Base-by-base conservation (phyloP, 2,113 vertebrate species). In the Onychostruthus taczanowskii region DNA sequence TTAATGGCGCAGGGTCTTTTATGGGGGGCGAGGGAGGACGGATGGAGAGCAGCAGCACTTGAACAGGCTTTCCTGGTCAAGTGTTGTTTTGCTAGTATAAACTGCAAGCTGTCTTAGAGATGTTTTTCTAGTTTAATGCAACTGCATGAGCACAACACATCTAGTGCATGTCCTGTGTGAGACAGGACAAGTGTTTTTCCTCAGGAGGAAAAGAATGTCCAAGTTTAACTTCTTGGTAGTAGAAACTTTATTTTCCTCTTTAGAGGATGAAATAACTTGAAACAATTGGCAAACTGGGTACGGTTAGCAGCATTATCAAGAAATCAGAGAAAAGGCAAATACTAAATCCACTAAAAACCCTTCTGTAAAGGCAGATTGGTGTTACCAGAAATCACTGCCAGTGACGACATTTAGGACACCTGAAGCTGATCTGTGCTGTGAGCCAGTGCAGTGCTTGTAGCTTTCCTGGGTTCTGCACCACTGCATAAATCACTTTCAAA, bases 1-100 rank as follows among this genome's bases (percentile, higher is more conserved):
- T 96, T 89, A 96, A 96, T 77, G 90, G 59, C 67, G 46, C 69
- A 62, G 68, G 16, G 4, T 90, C 27, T 95, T 92, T 96, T 93
- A 88, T 47, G 55, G 76, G 37, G 87, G 55, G 21, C 59, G 76
- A 90, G 83, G 86, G 92, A 90, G 94, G 41, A 78, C 9, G n/a
- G 58, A 69, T 4, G 30, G 44, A 53, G 63, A 93, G 59, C 82
- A 86, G 59, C 82, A 86, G 39, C 76, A 47, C 82, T 95, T 93
- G 50, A 89, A 70, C 79, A 77, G 86, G 85, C 59, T 91, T 55
- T 86, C 76, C 79, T 95, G 76, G 39, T 80, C 82, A 84, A 86
- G 75, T 81, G 41, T 50, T 94, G 30, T 80, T 93, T 62, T 89
- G 50, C 47, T 85, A 19, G 44, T 74, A 39, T 49, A 24, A 93